Percentiles rank a stretch among this genome's conserved stretches.
Conservation (phyloP, 2,113 vertebrate species). For the Hassar affinis region DNA sequence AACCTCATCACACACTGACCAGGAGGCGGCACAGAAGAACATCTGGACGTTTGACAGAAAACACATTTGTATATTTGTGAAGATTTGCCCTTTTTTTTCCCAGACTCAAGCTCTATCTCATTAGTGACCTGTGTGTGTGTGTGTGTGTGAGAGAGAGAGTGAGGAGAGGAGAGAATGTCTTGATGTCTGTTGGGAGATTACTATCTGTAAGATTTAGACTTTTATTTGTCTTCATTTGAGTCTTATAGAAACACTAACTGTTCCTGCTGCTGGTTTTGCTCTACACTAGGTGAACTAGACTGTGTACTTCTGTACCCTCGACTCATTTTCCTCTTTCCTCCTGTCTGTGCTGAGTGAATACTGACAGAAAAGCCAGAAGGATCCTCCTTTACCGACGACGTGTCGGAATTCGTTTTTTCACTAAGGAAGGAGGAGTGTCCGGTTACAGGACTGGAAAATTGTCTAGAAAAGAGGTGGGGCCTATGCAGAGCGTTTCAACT, state of each 20-base stretch:
- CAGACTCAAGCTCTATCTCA: background rate
- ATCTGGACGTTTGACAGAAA: slow-evolving; percentile 9
- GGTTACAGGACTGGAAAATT: no score
- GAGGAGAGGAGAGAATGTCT: background rate
- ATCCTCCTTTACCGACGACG: background rate
- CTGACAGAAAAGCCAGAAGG: background rate
- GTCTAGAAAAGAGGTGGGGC: background rate
- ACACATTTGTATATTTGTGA: slow-evolving; percentile 30
- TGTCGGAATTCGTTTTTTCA: background rate
- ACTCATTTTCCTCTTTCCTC: background rate
- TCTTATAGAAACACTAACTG: slow-evolving; percentile 39
- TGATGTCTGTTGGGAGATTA: slow-evolving; percentile 49
- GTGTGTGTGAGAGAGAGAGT: background rate
- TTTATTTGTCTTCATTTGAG: slow-evolving; percentile 57
- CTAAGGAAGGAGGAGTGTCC: background rate
- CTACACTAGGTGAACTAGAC: slow-evolving; percentile 21
- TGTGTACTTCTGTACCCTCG: slow-evolving; percentile 1
- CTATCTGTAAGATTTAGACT: slow-evolving; percentile 63
- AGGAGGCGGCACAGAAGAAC: background rate
- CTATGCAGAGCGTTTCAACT: background rate
- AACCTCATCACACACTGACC: background rate
- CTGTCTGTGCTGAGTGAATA: background rate
- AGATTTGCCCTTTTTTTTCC: background rate
- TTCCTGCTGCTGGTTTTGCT: slow-evolving; percentile 42
- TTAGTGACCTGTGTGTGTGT: background rate